A percentile compares a stretch with the other conserved stretches of the same genome.
These are phyloP conservation scores for Alviniconcha strummeri DNA, from an alignment of 2,888 invertebrate species.

Conservation along the genomic window DNA sequence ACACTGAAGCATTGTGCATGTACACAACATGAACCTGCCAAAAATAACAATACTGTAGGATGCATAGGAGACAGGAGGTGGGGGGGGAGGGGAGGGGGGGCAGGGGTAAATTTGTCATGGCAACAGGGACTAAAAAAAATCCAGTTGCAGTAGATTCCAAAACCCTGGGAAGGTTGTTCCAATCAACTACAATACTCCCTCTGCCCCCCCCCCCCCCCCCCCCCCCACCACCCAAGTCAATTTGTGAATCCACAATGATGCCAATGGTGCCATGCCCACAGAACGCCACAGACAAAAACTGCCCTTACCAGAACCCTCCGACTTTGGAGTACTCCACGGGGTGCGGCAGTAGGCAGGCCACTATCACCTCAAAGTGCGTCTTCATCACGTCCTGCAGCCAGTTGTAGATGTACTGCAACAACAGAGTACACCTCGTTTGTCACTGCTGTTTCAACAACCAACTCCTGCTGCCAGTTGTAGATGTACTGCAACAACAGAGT, in stretches of 20 bases:
- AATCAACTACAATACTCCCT: too few relatives aligned
- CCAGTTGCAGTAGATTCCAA: too few relatives aligned
- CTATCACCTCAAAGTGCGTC: conserved; percentile 90
- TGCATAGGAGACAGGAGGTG: too few relatives aligned
- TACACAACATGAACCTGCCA: background rate
- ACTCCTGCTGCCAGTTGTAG: background rate
- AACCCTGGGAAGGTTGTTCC: too few relatives aligned
- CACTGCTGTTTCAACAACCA: background rate
- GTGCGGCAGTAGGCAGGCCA: conserved; percentile 95
- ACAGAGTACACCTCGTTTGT: background rate
- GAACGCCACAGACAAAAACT: background rate
- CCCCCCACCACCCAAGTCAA: too few relatives aligned
- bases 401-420: conserved; percentile 84
- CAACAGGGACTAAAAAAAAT: too few relatives aligned
- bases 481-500: background rate
- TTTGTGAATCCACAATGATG: too few relatives aligned
- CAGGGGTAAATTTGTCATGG: too few relatives aligned
- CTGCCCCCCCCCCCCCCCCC: too few relatives aligned
- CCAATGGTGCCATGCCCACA: too few relatives aligned
- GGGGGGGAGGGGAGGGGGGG: too few relatives aligned
- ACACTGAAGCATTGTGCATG: too few relatives aligned
- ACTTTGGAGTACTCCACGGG: conserved; percentile 96
- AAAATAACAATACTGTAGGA: background rate
- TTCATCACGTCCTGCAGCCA: conserved; percentile 92
- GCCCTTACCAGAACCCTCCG: conserved; percentile 91